These are phyloP conservation scores for Caenorhabditis sinica DNA, from an alignment of 2,888 invertebrate species.

Conservation along the genomic window DNA sequence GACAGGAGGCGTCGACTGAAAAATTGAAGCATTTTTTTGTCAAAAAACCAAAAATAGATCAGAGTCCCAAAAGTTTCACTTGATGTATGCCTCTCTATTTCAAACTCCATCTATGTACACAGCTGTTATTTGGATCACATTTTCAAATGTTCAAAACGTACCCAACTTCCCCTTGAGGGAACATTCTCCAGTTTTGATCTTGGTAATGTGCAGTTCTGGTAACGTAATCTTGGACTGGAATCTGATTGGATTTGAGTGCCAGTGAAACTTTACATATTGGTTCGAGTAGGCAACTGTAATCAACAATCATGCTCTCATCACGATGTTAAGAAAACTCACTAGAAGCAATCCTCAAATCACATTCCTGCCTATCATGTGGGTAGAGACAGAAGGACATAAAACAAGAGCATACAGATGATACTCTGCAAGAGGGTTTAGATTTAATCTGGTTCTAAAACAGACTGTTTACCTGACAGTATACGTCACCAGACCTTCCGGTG, in stretches of 20 bases:
- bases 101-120: no score
- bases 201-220: slow-evolving; percentile 79
- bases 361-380: slow-evolving; percentile 82
- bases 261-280: slow-evolving; percentile 78
- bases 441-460: not conserved
- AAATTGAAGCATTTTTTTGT: not conserved
- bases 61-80: no score
- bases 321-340: slow-evolving; percentile 70
- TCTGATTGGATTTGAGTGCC: slow-evolving; percentile 76
- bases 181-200: slow-evolving; percentile 76
- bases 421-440: slow-evolving; percentile 65
- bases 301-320: not conserved
- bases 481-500: slow-evolving; percentile 79
- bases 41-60: not conserved
- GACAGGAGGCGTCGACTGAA: slow-evolving; percentile 80
- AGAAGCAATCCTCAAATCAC: slow-evolving; percentile 79
- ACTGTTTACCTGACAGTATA: slow-evolving; percentile 78
- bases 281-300: slow-evolving; percentile 80
- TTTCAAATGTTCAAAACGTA: slow-evolving; percentile 44
- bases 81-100: no score
- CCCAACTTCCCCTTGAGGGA: slow-evolving; percentile 79
- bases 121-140: no score
- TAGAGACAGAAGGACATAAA: slow-evolving; percentile 83
- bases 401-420: slow-evolving; percentile 81
- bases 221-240: slow-evolving; percentile 74